phyloP scores from a whole-genome alignment of 2,113 vertebrate genomes.

The Zosterops japonicus region DNA sequence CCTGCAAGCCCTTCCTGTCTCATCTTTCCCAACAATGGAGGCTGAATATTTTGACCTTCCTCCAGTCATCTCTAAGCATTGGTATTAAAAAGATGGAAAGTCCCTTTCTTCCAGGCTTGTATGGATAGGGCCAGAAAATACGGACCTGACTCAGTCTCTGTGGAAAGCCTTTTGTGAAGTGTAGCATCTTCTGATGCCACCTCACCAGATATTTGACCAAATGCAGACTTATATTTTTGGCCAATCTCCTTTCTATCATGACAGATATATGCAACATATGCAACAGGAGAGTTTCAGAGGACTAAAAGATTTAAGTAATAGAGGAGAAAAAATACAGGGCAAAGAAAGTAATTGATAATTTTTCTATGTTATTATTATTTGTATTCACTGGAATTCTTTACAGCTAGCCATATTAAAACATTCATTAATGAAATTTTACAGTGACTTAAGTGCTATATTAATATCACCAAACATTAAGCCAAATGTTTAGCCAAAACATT shows the following conservation, averaged over 20 bases:
- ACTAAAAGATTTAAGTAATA: background rate
- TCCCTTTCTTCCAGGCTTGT: background rate
- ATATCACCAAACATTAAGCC: background rate
- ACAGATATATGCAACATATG: background rate
- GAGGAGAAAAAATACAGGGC: background rate
- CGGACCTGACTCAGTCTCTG: background rate
- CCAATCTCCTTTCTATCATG: rapidly evolving
- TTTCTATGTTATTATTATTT: background rate
- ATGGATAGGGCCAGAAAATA: background rate
- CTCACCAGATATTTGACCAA: background rate
- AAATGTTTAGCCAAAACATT: background rate
- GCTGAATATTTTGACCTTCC: background rate
- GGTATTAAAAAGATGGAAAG: background rate
- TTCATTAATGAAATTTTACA: background rate
- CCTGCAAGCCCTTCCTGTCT: too few relatives aligned
- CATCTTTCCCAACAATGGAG: background rate
- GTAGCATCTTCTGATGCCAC: background rate
- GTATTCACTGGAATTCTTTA: background rate
- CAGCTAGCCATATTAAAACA: background rate
- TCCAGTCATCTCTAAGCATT: background rate
- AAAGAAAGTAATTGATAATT: background rate
- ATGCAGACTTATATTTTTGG: background rate
- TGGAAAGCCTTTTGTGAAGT: background rate
- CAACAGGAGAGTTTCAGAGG: background rate
- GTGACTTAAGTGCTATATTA: background rate